Evolutionary conservation across 2,797 vertebrate genomes (phyloP), one percentile per base, ranked within the genome.

Genomic region (Chaunax sp.): DNA sequence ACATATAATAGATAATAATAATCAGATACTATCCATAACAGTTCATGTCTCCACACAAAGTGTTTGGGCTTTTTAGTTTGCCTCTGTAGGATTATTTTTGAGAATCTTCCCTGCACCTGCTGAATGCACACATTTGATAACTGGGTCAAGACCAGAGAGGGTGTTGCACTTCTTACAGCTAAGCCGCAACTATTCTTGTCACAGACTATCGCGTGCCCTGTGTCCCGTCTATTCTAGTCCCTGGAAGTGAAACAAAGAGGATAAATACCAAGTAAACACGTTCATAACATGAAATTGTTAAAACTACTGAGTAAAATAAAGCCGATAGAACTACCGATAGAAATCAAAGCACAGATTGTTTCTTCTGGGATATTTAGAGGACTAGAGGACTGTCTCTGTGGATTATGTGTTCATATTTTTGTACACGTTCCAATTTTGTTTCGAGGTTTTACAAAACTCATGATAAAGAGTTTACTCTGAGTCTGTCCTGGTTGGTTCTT

Each of bases 141-240:
- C 43, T 92, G 87, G 90, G 90, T 90, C 92, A 90, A 84, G 81
- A 90, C 88, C 83, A 78, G 69, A 66, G 83, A 80, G 78, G 86
- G 80, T 82, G 82, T 87, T 83, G 81, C 75, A 83, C 84, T 80
- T 86, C 83, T 88, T 86, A 83, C 75, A 69, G 79, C 86, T 92
- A 91, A 92, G 80, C 88, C 81, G 74, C 77, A 77, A 88, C 90
- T 93, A 91, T 92, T 94, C 77, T 77, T 89, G 76, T 78, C 69
- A 77, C 84, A 82, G 81, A 88, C 84, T 75, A 80, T 87, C 57
- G 68, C 58, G 19, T 84, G 87, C 67, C 75, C 52, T 81, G 58
- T 5, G 83, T 69, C 73, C 40, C 33, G 61, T 77, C 85, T 91
- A 88, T 89, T 92, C 75, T 81, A 15, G 79, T 81, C 64, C 7